A percentile compares a stretch with the other conserved stretches of the same genome.
Evolutionary conservation across 92 coral and sea anemone species (phyloP).

Genomic region (Umimayanthus chanpuru): DNA sequence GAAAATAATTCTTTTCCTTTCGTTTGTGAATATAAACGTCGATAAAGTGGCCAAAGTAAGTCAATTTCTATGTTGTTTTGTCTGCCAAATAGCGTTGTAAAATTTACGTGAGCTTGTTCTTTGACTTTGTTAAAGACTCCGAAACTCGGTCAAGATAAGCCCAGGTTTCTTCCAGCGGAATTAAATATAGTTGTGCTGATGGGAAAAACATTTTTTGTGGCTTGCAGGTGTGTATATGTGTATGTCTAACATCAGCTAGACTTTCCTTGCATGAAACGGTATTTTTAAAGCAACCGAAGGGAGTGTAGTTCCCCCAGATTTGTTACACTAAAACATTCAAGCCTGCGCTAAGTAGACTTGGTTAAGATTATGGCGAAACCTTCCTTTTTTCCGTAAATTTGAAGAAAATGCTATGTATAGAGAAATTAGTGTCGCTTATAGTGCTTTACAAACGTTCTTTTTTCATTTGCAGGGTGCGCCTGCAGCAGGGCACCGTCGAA

Average conservation of each 20-base stretch:
- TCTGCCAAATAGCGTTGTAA: not conserved
- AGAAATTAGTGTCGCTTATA: not conserved
- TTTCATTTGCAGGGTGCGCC: conserved; percentile 3
- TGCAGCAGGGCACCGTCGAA: not conserved
- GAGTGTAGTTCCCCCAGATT: too few species aligned
- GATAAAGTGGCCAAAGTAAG: not conserved
- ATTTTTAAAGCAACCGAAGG: not conserved
- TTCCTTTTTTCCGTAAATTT: too few species aligned
- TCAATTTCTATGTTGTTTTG: not conserved
- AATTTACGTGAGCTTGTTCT: not conserved
- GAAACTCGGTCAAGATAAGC: too few species aligned
- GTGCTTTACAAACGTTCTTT: not conserved
- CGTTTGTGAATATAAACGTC: not conserved
- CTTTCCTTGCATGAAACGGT: not conserved
- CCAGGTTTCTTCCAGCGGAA: too few species aligned
- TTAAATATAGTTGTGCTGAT: too few species aligned
- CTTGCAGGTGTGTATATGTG: not conserved
- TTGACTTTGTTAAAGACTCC: too few species aligned
- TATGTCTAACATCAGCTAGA: not conserved
- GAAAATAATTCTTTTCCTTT: not conserved
- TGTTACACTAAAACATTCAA: too few species aligned
- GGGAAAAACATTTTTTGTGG: not conserved
- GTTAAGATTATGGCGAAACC: not conserved
- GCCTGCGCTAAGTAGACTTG: too few species aligned
- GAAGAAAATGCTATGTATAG: not conserved